Evolutionary conservation across 2,797 vertebrate species (phyloP).

Genomic region (Fringilla coelebs): DNA sequence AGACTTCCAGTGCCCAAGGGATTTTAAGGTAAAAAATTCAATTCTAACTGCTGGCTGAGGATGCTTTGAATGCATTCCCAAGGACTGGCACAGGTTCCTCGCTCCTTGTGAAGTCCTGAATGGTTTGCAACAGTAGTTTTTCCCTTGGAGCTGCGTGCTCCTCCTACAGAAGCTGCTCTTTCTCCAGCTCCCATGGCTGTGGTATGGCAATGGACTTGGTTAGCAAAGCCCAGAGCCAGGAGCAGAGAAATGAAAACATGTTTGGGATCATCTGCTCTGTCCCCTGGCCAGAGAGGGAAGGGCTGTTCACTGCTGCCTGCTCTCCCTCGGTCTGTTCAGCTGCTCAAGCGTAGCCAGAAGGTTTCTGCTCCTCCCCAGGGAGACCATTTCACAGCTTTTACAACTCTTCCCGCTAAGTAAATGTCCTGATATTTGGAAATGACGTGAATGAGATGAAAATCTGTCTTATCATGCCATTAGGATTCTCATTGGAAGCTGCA

Average conservation of each 20-base stretch:
- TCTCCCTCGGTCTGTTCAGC: neutral
- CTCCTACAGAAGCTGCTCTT: neutral
- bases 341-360: neutral
- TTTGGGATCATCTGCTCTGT: slow-evolving; percentile 4
- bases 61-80: slow-evolving; percentile 2
- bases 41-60: neutral
- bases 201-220: neutral
- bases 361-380: neutral
- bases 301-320: neutral
- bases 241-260: slow-evolving; percentile 4
- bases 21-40: neutral
- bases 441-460: slow-evolving; percentile 28
- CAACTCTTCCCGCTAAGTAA: neutral
- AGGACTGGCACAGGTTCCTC: neutral
- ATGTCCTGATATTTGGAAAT: slow-evolving; percentile 35
- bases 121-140: neutral
- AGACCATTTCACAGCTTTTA: slow-evolving; percentile 29
- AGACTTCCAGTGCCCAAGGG: slow-evolving; percentile 3
- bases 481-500: slow-evolving; percentile 45
- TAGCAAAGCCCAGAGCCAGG: slow-evolving; percentile 1
- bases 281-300: neutral
- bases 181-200: neutral
- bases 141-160: neutral
- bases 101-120: neutral
- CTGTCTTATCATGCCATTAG: slow-evolving; percentile 43